A percentile compares a stretch with the other conserved stretches of the same genome.
These are phyloP conservation scores for Mirounga angustirostris DNA, from an alignment of 2,113 vertebrate genomes.

Conservation along the genomic window DNA sequence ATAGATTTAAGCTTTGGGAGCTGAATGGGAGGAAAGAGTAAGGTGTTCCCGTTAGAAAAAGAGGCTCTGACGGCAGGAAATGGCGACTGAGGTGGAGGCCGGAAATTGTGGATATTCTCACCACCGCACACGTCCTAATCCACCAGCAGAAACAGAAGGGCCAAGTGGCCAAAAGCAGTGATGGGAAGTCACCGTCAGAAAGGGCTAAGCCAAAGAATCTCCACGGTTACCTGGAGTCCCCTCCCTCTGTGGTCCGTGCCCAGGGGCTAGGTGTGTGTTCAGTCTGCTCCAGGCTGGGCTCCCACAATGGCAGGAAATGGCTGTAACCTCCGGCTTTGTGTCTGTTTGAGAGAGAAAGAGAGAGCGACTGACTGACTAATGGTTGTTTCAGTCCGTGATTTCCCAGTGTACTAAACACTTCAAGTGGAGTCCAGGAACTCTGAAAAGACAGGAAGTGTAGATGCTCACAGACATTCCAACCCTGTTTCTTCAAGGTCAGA, in stretches of 20 bases:
- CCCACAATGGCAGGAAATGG: conserved; percentile 72
- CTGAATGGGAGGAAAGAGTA: not conserved
- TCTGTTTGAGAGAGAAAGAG: not conserved
- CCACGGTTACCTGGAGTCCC: not conserved
- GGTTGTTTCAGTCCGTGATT: not conserved
- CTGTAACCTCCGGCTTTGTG: not conserved
- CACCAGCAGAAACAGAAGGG: not conserved
- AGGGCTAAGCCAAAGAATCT: not conserved
- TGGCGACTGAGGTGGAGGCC: not conserved
- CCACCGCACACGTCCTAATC: not conserved
- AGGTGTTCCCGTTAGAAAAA: not conserved
- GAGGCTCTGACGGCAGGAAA: not conserved
- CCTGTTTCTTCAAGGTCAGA: not conserved
- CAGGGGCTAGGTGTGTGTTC: conserved; percentile 14
- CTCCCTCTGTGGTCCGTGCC: not conserved
- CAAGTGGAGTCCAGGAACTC: not conserved
- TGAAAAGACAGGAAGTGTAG: not conserved
- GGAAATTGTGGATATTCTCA: not conserved
- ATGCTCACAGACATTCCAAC: accelerated
- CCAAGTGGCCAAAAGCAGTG: not conserved
- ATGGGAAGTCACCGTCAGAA: not conserved
- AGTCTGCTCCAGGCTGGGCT: conserved; percentile 22
- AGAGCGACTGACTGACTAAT: not conserved
- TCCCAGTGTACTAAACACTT: not conserved
- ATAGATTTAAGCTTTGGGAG: not conserved